phyloP scores from a whole-genome alignment of 2,888 invertebrate species.

The Entomobrya proxima region DNA sequence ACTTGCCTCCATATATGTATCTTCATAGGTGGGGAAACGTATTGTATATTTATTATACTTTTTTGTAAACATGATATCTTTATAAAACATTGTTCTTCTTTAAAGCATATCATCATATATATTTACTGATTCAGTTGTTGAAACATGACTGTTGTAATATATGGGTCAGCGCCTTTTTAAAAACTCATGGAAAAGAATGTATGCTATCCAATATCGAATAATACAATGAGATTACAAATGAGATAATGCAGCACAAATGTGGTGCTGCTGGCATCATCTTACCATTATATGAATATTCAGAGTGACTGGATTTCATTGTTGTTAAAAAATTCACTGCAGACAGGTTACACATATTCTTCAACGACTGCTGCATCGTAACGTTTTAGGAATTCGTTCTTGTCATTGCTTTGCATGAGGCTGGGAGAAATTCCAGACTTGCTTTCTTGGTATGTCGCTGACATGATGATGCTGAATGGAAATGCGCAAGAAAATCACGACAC shows the following conservation, averaged over 20 bases:
- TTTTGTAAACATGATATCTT: no score
- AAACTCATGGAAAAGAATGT: conserved; percentile 23
- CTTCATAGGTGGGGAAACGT: no score
- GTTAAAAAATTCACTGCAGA: no score
- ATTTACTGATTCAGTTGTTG: neutral
- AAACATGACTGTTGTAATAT: conserved; percentile 13
- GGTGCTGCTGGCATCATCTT: neutral
- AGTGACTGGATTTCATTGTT: no score
- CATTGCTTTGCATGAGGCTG: neutral
- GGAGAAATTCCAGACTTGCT: conserved; percentile 36
- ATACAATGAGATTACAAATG: neutral
- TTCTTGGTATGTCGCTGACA: no score
- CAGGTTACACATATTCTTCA: neutral
- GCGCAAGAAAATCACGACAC: no score
- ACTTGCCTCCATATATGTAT: no score
- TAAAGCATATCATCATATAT: neutral
- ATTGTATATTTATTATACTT: no score
- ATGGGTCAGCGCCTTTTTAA: conserved; percentile 48
- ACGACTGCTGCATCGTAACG: neutral
- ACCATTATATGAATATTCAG: no score
- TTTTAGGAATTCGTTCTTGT: neutral
- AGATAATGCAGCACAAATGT: neutral
- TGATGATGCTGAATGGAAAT: no score
- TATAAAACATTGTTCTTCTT: neutral
- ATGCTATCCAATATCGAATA: neutral